Evolutionary conservation across 2,888 invertebrate species (phyloP).

Genomic region (Omphaloscelis lunosa): DNA sequence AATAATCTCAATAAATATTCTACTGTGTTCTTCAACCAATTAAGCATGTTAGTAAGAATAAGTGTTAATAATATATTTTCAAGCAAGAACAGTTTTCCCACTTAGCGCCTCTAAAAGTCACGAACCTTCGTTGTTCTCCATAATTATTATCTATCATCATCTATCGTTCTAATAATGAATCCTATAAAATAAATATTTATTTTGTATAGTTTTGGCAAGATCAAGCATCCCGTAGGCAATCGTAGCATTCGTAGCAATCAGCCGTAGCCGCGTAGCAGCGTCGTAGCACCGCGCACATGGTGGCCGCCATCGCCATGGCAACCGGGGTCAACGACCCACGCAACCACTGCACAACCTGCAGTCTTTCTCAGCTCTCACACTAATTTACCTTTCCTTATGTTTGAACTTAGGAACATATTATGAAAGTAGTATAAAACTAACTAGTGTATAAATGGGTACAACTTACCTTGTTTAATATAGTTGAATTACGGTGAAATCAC

Average conservation of each 20-base stretch:
- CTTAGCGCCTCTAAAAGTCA: not conserved
- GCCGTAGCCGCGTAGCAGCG: slow-evolving; percentile 65
- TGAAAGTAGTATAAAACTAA: not conserved
- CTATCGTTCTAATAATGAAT: not conserved
- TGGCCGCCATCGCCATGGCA: slow-evolving; percentile 83
- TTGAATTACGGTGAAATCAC: slow-evolving; percentile 7
- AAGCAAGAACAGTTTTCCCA: not conserved
- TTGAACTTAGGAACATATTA: not conserved
- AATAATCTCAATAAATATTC: too few relatives aligned
- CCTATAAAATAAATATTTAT: not conserved
- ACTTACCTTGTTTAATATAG: slow-evolving; percentile 51
- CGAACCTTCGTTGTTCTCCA: not conserved
- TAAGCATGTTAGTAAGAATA: too few relatives aligned
- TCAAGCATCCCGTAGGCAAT: slow-evolving; percentile 65
- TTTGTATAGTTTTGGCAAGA: slow-evolving; percentile 18
- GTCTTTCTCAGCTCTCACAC: slow-evolving; percentile 54
- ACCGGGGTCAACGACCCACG: slow-evolving; percentile 86
- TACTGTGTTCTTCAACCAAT: too few relatives aligned
- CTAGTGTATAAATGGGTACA: not conserved
- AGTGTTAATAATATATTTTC: not conserved
- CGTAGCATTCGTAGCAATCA: slow-evolving; percentile 79
- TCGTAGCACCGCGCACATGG: slow-evolving; percentile 78
- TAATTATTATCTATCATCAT: too few relatives aligned
- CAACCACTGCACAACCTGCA: slow-evolving; percentile 76
- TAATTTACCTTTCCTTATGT: slow-evolving; percentile 3